Evolutionary conservation across 2,888 invertebrate genomes (phyloP), one percentile per base, ranked within the genome.

Genomic region (Leptinotarsa tumamoca): DNA sequence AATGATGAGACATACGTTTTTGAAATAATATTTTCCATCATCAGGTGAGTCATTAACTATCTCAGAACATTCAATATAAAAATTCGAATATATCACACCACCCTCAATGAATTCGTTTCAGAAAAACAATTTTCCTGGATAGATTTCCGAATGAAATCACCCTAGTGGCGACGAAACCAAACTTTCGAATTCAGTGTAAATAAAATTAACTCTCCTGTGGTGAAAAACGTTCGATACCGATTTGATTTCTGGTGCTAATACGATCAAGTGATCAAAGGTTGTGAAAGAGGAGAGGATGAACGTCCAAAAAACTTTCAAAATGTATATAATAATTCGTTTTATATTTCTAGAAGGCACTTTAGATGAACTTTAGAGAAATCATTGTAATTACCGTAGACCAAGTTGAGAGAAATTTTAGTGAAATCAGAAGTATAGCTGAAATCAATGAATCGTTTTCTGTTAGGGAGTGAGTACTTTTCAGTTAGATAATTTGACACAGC

Each of bases 251-350:
- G 83, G 83, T 83, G 83, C 83, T 83, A 82, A 79, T 75, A 15
- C 58, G 58, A 58, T 23, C 54, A 73, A 73, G 73, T 73, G 73
- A 21, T 73, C 52, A 18, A 54, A 71, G 80, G 82, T 79, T 80
- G 80, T 82, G 82, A 58, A 7, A 79, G 81, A 72, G 80, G 71
- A 67, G 56, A 77, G 56, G 61, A 54, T 23, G 70, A 75, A 77
- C 79, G 79, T 80, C 77, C 75, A 79, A 63, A 73, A 67, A 76
- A 23, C 50, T 49, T 52, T 17, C 70, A 78, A 76, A 74, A 72
- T 83, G 81, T 83, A 82, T 72, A 81, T 83, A 83, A 80, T 76
- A 76, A 81, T 81, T 79, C 78, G 80, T 83, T 82, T 83, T 81
- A 82, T 83, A 82, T 80, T 82, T 78, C 78, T 81, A 79, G 78